A percentile compares a stretch with the other conserved stretches of the same genome.
Conservation (phyloP, 2,797 vertebrate genomes). For the Gallinago stenura region DNA sequence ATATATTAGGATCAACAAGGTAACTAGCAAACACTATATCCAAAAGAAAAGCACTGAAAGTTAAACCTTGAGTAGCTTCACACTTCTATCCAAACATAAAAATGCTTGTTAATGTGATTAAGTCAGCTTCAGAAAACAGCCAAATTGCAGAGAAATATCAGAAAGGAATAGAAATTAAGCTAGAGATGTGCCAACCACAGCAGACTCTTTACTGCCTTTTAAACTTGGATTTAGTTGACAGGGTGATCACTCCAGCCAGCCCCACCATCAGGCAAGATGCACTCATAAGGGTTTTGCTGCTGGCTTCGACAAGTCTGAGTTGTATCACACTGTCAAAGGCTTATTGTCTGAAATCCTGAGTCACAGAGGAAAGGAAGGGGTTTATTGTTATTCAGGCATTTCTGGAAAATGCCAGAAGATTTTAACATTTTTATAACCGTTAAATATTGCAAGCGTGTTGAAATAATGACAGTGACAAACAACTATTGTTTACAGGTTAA, state of each 20-base stretch:
- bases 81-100: neutral
- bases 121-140: neutral
- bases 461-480: neutral
- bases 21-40: neutral
- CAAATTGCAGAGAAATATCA: neutral
- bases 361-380: neutral
- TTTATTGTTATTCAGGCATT: neutral
- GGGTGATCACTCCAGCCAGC: neutral
- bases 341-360: neutral
- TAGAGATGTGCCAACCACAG: neutral
- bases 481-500: neutral
- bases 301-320: neutral
- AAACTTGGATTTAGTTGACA: neutral
- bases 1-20: neutral
- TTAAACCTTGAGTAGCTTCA: neutral
- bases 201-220: neutral
- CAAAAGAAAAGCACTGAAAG: neutral
- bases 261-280: neutral
- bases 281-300: neutral
- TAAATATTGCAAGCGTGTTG: neutral
- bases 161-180: neutral
- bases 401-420: neutral
- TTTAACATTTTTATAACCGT: neutral
- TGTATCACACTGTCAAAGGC: neutral
- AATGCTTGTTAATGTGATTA: neutral